Evolutionary conservation across 2,797 vertebrate genomes (phyloP).

Genomic region (Danio choprae): DNA sequence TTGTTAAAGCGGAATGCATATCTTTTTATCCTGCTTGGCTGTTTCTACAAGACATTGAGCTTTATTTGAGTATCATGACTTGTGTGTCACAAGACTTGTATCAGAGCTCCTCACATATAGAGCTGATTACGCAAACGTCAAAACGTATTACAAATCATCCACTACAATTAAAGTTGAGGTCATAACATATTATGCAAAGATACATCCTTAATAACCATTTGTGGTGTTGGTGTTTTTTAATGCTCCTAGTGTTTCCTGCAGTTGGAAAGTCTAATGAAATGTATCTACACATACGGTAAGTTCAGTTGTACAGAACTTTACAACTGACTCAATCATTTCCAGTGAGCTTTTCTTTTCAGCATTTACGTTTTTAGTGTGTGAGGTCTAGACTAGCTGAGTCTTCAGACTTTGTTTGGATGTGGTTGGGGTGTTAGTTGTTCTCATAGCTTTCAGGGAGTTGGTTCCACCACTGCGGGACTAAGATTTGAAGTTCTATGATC

Average conservation of each 20-base stretch:
- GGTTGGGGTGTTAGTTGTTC: constrained; percentile 12
- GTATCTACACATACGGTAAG: neutral
- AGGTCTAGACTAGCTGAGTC: constrained; percentile 10
- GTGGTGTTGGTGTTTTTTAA: neutral
- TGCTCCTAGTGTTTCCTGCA: too few species aligned
- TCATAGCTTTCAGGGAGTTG: neutral
- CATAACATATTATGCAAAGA: neutral
- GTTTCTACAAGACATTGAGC: neutral
- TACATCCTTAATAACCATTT: neutral
- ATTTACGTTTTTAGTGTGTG: constrained; percentile 11
- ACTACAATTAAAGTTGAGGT: neutral
- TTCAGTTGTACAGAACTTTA: neutral
- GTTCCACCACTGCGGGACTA: neutral
- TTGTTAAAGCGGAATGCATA: neutral
- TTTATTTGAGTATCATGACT: neutral
- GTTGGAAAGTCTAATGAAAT: neutral
- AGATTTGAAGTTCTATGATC: neutral
- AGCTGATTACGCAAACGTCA: neutral
- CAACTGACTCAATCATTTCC: neutral
- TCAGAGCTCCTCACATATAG: neutral
- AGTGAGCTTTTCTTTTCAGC: neutral
- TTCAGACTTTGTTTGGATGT: constrained; percentile 14
- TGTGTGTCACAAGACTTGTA: neutral
- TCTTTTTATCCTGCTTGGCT: neutral
- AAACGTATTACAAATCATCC: neutral